A percentile compares a stretch with the other conserved stretches of the same genome.
phyloP scores from a whole-genome alignment of 2,888 invertebrate genomes.

The Hedychridium roseum region DNA sequence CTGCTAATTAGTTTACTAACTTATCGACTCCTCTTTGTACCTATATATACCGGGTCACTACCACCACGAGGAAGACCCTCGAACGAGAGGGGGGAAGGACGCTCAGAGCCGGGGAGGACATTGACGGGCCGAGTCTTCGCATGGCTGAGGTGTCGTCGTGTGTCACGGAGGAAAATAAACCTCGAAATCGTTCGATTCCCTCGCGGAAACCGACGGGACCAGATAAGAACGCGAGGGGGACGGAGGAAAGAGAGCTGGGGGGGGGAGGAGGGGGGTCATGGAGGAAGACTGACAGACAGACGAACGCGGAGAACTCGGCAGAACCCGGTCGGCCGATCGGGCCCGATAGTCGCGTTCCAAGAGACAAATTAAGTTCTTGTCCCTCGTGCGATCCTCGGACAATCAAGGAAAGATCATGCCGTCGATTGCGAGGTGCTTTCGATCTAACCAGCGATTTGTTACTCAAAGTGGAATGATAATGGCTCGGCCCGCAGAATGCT shows the following conservation, averaged over 20 bases:
- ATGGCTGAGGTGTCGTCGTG: slow-evolving; percentile 47
- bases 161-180: slow-evolving; percentile 34
- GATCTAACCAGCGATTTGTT: too few relatives aligned
- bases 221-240: slow-evolving; percentile 11
- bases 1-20: slow-evolving; percentile 64
- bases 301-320: slow-evolving; percentile 25
- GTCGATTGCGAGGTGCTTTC: too few relatives aligned
- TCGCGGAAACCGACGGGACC: slow-evolving; percentile 14
- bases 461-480: too few relatives aligned
- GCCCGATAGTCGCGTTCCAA: slow-evolving; percentile 54
- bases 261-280: not conserved
- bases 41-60: slow-evolving; percentile 37
- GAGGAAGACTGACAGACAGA: slow-evolving; percentile 3
- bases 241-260: slow-evolving; percentile 4
- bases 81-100: not conserved
- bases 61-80: slow-evolving; percentile 5
- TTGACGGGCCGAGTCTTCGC: slow-evolving; percentile 48
- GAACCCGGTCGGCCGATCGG: slow-evolving; percentile 51
- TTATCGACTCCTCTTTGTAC: slow-evolving; percentile 58
- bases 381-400: slow-evolving; percentile 37
- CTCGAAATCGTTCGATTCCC: slow-evolving; percentile 39
- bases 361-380: slow-evolving; percentile 60
- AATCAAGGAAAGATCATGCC: slow-evolving; percentile 43
- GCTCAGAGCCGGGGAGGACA: slow-evolving; percentile 28
- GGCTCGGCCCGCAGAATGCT: too few relatives aligned